Evolutionary conservation across 1,140 invertebrate species (phyloP).

Genomic region (Asbolus verrucosus): DNA sequence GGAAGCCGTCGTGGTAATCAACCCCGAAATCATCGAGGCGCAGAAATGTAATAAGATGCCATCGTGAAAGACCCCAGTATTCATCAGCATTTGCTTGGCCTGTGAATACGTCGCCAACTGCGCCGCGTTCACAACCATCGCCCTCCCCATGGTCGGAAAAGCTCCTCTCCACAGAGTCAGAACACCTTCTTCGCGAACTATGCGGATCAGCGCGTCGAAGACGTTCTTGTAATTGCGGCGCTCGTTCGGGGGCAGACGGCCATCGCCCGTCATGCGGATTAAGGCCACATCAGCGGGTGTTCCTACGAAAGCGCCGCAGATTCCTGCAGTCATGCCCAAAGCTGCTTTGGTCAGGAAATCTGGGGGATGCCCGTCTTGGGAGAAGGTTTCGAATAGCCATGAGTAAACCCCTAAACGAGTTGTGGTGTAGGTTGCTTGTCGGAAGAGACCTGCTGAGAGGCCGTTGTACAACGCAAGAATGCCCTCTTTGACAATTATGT

Average conservation of each 20-base stretch:
- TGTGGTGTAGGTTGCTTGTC: constrained; percentile 99
- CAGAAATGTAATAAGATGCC: constrained; percentile 93
- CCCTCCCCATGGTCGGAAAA: constrained; percentile 82
- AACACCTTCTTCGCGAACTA: constrained; percentile 91
- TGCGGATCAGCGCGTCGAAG: constrained; percentile 89
- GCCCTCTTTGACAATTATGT: constrained; percentile 90
- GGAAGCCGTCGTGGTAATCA: constrained; percentile 95
- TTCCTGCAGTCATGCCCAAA: constrained; percentile 88
- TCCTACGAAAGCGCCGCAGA: constrained; percentile 83
- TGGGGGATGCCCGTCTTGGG: constrained; percentile 74
- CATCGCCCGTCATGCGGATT: constrained; percentile 97
- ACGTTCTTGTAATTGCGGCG: constrained; percentile 95
- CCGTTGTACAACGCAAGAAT: constrained; percentile 90
- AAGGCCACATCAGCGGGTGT: constrained; percentile 95
- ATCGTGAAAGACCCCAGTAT: constrained; percentile 83
- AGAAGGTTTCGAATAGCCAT: constrained; percentile 89
- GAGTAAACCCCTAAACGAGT: constrained; percentile 96
- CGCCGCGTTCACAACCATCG: constrained; percentile 97
- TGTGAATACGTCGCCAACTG: constrained; percentile 98
- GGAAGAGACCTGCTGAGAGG: constrained; percentile 86
- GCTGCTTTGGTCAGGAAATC: constrained; percentile 75
- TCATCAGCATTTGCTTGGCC: constrained; percentile 67
- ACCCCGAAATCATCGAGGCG: constrained; percentile 97
- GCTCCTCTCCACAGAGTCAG: constrained; percentile 91
- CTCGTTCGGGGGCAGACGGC: constrained; percentile 86